Percentiles rank a stretch among this genome's conserved stretches.
These are phyloP conservation scores for Pseudochirops corinnae DNA, from an alignment of 2,797 vertebrate species.

Conservation along the genomic window DNA sequence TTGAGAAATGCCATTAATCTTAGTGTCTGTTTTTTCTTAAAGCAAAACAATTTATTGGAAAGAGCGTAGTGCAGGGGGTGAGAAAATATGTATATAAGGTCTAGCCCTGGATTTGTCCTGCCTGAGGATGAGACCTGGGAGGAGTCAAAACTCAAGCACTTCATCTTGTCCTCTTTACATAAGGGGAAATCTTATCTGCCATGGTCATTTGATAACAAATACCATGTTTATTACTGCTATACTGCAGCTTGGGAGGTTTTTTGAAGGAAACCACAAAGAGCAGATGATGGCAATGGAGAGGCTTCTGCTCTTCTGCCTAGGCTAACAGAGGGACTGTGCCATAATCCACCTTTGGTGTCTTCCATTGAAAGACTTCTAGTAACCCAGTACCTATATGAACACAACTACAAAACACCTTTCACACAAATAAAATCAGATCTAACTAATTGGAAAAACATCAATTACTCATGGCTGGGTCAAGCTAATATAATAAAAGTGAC, in stretches of 20 bases:
- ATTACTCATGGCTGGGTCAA: too few species aligned
- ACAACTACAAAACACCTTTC: too few species aligned
- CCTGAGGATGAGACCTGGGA: not conserved
- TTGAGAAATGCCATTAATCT: not conserved
- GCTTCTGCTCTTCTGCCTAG: not conserved
- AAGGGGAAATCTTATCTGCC: not conserved
- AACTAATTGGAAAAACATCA: too few species aligned
- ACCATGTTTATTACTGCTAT: not conserved
- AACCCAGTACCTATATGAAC: too few species aligned
- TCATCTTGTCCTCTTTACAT: not conserved
- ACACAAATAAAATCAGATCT: too few species aligned
- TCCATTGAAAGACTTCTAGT: not conserved
- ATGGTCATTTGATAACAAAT: not conserved
- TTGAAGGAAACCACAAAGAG: not conserved
- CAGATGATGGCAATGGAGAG: not conserved
- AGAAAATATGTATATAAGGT: not conserved
- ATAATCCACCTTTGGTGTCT: not conserved
- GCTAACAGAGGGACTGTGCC: not conserved
- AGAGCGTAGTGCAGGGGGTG: not conserved
- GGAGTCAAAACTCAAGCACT: not conserved
- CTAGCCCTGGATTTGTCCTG: not conserved
- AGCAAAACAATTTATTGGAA: not conserved
- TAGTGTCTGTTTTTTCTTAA: not conserved
- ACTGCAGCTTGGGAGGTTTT: not conserved
- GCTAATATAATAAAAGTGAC: too few species aligned